phyloP scores from a whole-genome alignment of 2,888 invertebrate genomes.

The Caenorhabditis doughertyi region DNA sequence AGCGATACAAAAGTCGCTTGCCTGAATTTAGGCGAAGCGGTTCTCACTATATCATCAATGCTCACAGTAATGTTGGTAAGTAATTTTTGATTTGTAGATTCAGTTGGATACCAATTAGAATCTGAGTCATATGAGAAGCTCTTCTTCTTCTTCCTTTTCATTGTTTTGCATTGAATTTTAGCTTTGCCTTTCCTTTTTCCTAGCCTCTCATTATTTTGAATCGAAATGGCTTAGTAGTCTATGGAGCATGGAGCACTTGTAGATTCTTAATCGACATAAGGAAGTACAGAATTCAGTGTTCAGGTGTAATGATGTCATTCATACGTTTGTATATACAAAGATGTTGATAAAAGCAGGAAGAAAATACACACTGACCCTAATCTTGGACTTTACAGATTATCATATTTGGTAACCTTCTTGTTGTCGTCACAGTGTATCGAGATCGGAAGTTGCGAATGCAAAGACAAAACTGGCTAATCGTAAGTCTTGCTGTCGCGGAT shows the following conservation, averaged over 20 bases:
- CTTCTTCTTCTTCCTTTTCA: slow-evolving; percentile 25
- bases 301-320: slow-evolving; percentile 15
- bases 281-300: slow-evolving; percentile 25
- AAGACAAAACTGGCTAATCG: slow-evolving; percentile 85
- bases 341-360: too few relatives aligned
- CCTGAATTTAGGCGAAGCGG: slow-evolving; percentile 72
- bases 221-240: background rate
- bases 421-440: slow-evolving; percentile 81
- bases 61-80: slow-evolving; percentile 81
- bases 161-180: slow-evolving; percentile 30
- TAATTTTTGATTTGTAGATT: slow-evolving; percentile 1
- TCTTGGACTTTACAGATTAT: slow-evolving; percentile 75
- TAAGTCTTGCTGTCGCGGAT: slow-evolving; percentile 83
- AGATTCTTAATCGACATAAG: slow-evolving; percentile 1
- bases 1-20: slow-evolving; percentile 70
- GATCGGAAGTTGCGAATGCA: slow-evolving; percentile 82
- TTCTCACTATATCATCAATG: slow-evolving; percentile 80
- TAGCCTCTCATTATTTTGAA: slow-evolving; percentile 14
- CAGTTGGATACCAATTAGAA: slow-evolving; percentile 56
- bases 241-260: background rate
- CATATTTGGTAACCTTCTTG: slow-evolving; percentile 81
- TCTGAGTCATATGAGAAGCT: slow-evolving; percentile 45
- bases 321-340: background rate
- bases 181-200: background rate
- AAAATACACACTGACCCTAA: slow-evolving; percentile 1